phyloP scores from a whole-genome alignment of 2,797 vertebrate species.

The Phataginus tricuspis region DNA sequence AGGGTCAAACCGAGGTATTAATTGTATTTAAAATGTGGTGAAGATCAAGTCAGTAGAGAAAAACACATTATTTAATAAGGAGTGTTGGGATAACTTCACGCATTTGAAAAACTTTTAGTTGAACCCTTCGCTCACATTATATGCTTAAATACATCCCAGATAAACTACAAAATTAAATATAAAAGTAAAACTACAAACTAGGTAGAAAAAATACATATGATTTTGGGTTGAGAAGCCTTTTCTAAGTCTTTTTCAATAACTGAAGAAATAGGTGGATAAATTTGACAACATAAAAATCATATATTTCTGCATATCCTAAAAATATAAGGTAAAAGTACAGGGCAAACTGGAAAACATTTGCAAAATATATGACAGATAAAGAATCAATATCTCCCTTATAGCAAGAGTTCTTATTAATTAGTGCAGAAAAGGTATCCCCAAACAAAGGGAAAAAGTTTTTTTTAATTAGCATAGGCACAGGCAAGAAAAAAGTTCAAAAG shows the following conservation, averaged over 20 bases:
- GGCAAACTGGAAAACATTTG: neutral
- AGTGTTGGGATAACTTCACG: neutral
- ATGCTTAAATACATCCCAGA: neutral
- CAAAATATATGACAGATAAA: conserved; percentile 15
- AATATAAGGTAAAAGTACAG: neutral
- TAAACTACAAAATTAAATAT: neutral
- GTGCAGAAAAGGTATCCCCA: neutral
- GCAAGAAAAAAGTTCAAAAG: conserved; percentile 21
- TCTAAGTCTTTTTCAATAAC: neutral
- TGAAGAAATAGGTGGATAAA: conserved; percentile 4
- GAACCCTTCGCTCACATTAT: neutral
- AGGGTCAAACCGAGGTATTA: neutral
- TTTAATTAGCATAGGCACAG: neutral
- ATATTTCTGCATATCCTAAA: conserved; percentile 2
- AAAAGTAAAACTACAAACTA: conserved; percentile 24
- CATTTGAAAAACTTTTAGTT: neutral
- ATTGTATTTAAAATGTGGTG: neutral
- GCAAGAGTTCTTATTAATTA: conserved; percentile 3
- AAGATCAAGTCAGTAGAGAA: neutral
- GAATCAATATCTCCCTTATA: neutral
- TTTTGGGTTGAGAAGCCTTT: conserved; percentile 1
- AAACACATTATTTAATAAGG: conserved; percentile 1
- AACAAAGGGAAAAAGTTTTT: neutral
- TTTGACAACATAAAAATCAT: conserved; percentile 9
- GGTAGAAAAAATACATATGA: neutral